A percentile compares a stretch with the other conserved stretches of the same genome.
Evolutionary conservation across 1,140 invertebrate genomes (phyloP).

Genomic region (Scaptomyza graminum): DNA sequence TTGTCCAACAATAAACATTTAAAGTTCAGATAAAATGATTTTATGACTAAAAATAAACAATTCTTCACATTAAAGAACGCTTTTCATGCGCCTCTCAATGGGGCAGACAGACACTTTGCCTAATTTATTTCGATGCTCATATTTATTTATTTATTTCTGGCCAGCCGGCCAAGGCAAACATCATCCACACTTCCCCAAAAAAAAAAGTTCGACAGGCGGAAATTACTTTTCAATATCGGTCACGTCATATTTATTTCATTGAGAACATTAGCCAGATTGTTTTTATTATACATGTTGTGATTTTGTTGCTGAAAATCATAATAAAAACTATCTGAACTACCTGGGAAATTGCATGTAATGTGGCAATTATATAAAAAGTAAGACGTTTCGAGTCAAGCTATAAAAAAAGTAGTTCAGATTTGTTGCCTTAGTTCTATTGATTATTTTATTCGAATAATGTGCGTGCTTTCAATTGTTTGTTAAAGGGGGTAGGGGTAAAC

Average conservation of each 20-base stretch:
- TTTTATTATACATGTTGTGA: constrained; percentile 31
- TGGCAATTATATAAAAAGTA: constrained; percentile 35
- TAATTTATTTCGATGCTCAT: constrained; percentile 71
- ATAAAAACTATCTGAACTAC: constrained; percentile 6
- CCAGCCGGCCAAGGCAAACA: constrained; percentile 30
- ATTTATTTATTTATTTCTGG: constrained; percentile 37
- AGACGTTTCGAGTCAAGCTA: constrained; percentile 23
- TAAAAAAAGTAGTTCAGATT: constrained; percentile 67
- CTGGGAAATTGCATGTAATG: constrained; percentile 38
- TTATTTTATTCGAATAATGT: constrained; percentile 56
- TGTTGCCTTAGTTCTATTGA: constrained; percentile 48
- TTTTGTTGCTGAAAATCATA: constrained; percentile 15
- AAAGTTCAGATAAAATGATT: constrained; percentile 67
- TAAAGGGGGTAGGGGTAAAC: neutral
- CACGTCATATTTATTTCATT: constrained; percentile 78
- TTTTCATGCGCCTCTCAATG: constrained; percentile 46
- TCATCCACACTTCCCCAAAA: constrained; percentile 56
- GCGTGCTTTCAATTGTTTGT: constrained; percentile 50
- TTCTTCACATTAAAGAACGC: constrained; percentile 36
- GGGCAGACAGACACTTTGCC: constrained; percentile 31
- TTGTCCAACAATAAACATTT: constrained; percentile 59
- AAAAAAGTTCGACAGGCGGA: constrained; percentile 51
- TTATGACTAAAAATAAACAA: constrained; percentile 77
- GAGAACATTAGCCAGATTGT: constrained; percentile 73
- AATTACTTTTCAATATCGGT: constrained; percentile 66